Evolutionary conservation across 1,140 invertebrate genomes (phyloP), one percentile per base, ranked within the genome.

Genomic region (Caenorhabditis tropicalis): DNA sequence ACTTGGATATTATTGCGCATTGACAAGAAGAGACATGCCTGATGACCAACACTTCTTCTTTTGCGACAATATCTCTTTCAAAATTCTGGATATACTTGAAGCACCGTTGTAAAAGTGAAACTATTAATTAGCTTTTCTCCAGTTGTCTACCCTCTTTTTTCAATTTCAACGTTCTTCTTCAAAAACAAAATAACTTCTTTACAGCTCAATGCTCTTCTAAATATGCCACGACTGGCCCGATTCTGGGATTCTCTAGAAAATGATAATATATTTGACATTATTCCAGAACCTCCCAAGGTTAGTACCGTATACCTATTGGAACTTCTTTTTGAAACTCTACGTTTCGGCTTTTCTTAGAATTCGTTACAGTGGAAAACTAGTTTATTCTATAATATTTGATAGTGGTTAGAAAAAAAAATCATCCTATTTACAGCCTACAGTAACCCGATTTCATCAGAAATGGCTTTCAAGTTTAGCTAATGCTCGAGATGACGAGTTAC

Each of bases 241-340:
- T 74, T 74, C 65, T 74, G 65, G 65, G 65, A 74, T 74, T 74
- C 65, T 36, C 36, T 74, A n/a, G 65, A 74, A 74, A 74, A 74
- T 43, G 65, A 74, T 24, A 74, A 74, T 10, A 27, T 74, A 43
- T 74, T 74, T 15, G 65, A 74, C 33, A 74, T 43, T 7, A 36
- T 74, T 46, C 36, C 65, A 0, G 36, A 74, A 74, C 33, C 65
- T 43, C 65, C 65, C 21, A 74, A 74, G 24, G 65, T 74, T 24
- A 65, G 58, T 33, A 19, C 16, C 12, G 6, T n/a, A n/a, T n/a
- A n/a, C n/a, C n/a, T n/a, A n/a, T n/a, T n/a, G n/a, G n/a, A n/a
- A n/a, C n/a, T n/a, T n/a, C n/a, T n/a, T 1, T 3, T 51, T n/a
- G 7, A 51, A 51, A 51, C n/a, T 58, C 12, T 58, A 15, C 0